phyloP scores from a whole-genome alignment of 2,797 vertebrate genomes.

The Kryptopterus vitreolus region DNA sequence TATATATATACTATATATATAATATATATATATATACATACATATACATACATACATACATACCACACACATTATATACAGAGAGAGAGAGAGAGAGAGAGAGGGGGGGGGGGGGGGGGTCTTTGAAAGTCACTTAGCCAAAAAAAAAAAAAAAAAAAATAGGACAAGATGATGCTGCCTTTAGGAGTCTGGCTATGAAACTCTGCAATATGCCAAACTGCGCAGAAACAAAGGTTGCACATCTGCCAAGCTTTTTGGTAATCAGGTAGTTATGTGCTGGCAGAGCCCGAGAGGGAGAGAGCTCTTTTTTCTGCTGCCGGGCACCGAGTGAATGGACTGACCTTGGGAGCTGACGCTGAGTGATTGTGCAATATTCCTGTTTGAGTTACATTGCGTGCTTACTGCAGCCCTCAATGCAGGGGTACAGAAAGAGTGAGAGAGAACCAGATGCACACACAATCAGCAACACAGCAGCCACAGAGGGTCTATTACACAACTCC shows the following conservation, averaged over 20 bases:
- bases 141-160: not conserved
- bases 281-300: not conserved
- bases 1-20: not conserved
- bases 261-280: slow-evolving; percentile 20
- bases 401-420: slow-evolving; percentile 47
- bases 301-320: slow-evolving; percentile 16
- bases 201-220: slow-evolving; percentile 17
- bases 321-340: slow-evolving; percentile 46
- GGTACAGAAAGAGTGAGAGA: slow-evolving; percentile 5
- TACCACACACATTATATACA: no score
- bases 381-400: slow-evolving; percentile 45
- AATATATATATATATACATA: not conserved
- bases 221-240: slow-evolving; percentile 15
- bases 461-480: not conserved
- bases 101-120: no score
- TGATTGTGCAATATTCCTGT: slow-evolving; percentile 45
- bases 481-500: not conserved
- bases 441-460: not conserved
- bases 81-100: no score
- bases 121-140: not conserved
- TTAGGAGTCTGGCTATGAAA: not conserved
- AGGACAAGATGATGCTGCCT: slow-evolving; percentile 3
- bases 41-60: slow-evolving; percentile 32
- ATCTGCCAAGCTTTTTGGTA: slow-evolving; percentile 31
- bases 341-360: slow-evolving; percentile 47